Percentiles rank a stretch among this genome's conserved stretches.
These are phyloP conservation scores for Drosophila willistoni DNA, from an alignment of 1,140 invertebrate species.

Conservation along the genomic window DNA sequence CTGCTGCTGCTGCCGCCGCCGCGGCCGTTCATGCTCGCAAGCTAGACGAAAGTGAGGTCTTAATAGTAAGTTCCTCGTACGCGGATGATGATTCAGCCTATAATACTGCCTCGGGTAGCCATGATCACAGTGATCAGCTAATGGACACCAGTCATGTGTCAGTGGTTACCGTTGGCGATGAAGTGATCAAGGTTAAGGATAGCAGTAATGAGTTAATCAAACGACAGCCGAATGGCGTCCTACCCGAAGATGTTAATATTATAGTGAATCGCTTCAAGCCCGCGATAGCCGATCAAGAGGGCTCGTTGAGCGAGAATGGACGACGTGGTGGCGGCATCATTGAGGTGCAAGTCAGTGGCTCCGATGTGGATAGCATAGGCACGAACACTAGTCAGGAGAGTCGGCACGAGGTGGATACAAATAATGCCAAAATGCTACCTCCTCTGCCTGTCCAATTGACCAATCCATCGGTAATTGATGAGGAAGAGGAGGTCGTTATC, in stretches of 20 bases:
- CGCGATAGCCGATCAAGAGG: constrained; percentile 67
- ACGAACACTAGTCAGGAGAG: constrained; percentile 92
- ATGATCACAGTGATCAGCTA: constrained; percentile 72
- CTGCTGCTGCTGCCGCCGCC: constrained; percentile 53
- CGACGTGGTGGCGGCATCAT: constrained; percentile 77
- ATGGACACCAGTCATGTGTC: constrained; percentile 93
- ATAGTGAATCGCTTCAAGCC: constrained; percentile 78
- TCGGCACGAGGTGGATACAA: constrained; percentile 84
- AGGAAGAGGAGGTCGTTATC: constrained; percentile 86
- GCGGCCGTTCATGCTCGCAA: constrained; percentile 83
- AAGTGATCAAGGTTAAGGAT: constrained; percentile 88
- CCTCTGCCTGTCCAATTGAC: constrained; percentile 77
- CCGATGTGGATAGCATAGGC: constrained; percentile 92
- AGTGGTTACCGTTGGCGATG: constrained; percentile 93
- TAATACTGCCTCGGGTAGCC: constrained; percentile 72
- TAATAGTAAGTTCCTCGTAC: constrained; percentile 89
- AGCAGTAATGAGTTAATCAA: constrained; percentile 83
- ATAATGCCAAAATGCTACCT: constrained; percentile 83
- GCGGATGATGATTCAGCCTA: constrained; percentile 81
- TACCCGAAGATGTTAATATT: constrained; percentile 79
- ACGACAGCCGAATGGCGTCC: constrained; percentile 52
- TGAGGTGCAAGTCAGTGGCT: constrained; percentile 83
- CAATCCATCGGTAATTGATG: constrained; percentile 60
- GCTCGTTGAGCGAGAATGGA: constrained; percentile 85
- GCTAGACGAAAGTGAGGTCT: constrained; percentile 91